phyloP scores from a whole-genome alignment of 2,888 invertebrate genomes.

The Harpalus rufipes region DNA sequence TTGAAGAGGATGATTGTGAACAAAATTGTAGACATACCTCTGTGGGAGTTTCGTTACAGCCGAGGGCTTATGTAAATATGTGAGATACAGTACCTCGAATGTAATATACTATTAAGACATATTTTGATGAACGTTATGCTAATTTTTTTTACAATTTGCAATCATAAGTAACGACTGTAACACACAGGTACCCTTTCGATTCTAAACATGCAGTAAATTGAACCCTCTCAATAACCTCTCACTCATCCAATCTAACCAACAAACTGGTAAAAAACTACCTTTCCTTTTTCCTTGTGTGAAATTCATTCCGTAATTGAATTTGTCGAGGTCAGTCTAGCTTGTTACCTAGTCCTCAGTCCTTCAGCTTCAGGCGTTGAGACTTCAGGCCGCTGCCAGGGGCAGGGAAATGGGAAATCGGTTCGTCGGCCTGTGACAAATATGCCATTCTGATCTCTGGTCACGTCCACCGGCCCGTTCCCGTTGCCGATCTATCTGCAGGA shows the following conservation, averaged over 20 bases:
- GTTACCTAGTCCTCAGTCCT: slow-evolving; percentile 21
- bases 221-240: neutral
- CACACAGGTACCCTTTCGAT: no score
- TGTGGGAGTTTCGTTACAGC: no score
- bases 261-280: slow-evolving; percentile 4
- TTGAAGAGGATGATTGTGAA: no score
- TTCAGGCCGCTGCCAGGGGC: neutral
- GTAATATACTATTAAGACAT: no score
- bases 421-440: slow-evolving; percentile 57
- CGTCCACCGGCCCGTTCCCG: slow-evolving; percentile 10
- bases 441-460: slow-evolving; percentile 60
- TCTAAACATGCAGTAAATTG: neutral
- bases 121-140: no score
- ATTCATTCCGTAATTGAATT: slow-evolving; percentile 47
- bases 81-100: no score
- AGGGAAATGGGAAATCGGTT: slow-evolving; percentile 56
- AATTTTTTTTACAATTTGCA: no score
- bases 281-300: neutral
- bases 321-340: slow-evolving; percentile 32
- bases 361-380: neutral
- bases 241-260: neutral
- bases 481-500: neutral
- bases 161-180: no score
- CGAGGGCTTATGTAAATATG: no score
- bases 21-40: no score